phyloP scores from a whole-genome alignment of 2,888 invertebrate species.

The Chalcosyrphus nemorum region DNA sequence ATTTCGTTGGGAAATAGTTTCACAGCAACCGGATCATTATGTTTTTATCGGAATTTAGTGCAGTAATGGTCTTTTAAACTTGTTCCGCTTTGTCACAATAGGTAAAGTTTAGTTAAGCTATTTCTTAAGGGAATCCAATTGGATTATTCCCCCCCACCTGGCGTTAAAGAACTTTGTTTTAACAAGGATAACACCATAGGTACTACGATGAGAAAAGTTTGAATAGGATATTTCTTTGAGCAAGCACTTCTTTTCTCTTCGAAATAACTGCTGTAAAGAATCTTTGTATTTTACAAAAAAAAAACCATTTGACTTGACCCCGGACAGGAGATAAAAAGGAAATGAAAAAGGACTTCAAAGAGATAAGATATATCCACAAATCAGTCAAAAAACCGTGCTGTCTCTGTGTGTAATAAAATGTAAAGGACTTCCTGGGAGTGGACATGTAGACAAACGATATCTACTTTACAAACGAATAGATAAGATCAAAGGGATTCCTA shows the following conservation, averaged over 20 bases:
- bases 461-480: neutral
- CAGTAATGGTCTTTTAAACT: neutral
- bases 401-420: neutral
- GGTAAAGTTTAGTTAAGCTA: neutral
- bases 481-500: neutral
- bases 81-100: neutral
- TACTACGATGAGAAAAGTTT: slow-evolving; percentile 16
- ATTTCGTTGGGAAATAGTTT: neutral
- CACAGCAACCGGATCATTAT: neutral
- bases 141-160: neutral
- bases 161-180: neutral
- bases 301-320: neutral
- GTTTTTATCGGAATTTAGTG: neutral
- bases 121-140: neutral
- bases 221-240: neutral
- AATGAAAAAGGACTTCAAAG: neutral
- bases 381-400: neutral
- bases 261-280: neutral
- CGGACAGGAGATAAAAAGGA: neutral
- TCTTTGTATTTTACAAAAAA: neutral
- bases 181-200: neutral
- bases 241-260: neutral
- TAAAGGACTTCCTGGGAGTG: neutral
- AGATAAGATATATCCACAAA: neutral
- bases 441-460: neutral